phyloP scores from a whole-genome alignment of 2,888 invertebrate genomes.

The Acanthosepion pharaonis region DNA sequence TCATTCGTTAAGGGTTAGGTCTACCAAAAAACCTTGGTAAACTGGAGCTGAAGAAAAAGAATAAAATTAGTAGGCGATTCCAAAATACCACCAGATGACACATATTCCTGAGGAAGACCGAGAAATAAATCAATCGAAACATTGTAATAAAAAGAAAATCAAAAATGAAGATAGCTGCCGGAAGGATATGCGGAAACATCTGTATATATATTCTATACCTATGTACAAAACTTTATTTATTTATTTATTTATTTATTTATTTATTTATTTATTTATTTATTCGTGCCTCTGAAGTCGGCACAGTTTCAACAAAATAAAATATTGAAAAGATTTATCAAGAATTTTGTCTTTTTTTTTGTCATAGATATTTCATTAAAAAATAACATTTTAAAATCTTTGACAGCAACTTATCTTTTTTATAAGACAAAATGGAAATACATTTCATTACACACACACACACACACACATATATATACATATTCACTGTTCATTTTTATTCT shows the following conservation, averaged over 20 bases:
- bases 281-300: background rate
- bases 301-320: background rate
- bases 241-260: slow-evolving; percentile 2
- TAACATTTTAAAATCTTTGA: background rate
- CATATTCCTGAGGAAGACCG: background rate
- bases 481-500: too few relatives aligned
- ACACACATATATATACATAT: too few relatives aligned
- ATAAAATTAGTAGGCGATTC: background rate
- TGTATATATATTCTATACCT: background rate
- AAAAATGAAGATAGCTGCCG: background rate
- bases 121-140: background rate
- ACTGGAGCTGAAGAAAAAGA: too few relatives aligned
- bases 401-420: background rate
- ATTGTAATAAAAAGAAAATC: background rate
- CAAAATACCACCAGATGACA: background rate
- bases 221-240: slow-evolving; percentile 8
- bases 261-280: background rate
- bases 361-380: background rate
- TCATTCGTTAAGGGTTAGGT: too few relatives aligned
- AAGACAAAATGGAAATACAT: too few relatives aligned
- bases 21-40: too few relatives aligned
- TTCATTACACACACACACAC: too few relatives aligned
- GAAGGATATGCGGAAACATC: background rate
- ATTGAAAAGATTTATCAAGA: background rate
- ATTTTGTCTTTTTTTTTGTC: background rate